These are phyloP conservation scores for Myopa tessellatipennis DNA, from an alignment of 2,888 invertebrate genomes.

Conservation along the genomic window DNA sequence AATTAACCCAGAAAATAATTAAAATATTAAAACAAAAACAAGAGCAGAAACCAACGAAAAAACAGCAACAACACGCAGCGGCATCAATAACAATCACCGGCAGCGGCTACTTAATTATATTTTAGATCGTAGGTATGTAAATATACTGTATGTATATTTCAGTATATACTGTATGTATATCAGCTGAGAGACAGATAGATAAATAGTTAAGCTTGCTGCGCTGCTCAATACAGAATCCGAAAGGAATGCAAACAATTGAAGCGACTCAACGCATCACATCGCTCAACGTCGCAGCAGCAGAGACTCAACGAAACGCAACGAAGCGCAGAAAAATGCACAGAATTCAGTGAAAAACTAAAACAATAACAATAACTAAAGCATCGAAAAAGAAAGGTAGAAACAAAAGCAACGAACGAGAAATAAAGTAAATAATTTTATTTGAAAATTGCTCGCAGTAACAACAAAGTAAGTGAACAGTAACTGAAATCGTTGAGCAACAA, in stretches of 20 bases:
- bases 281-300: background rate
- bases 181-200: constrained; percentile 14
- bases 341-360: background rate
- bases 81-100: constrained; percentile 5
- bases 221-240: background rate
- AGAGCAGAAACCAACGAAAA: background rate
- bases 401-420: background rate
- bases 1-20: constrained; percentile 18
- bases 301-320: constrained; percentile 18
- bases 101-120: constrained; percentile 18
- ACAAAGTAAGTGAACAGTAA: background rate
- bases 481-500: background rate
- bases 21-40: constrained; percentile 1
- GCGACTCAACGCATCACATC: constrained; percentile 1
- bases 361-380: background rate
- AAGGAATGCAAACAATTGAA: background rate
- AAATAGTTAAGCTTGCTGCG: background rate
- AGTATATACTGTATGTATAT: no score
- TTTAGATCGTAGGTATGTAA: background rate
- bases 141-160: no score
- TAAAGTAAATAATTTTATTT: no score
- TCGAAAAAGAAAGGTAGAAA: background rate
- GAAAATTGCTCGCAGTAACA: constrained; percentile 10
- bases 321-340: background rate
- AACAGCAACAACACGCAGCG: constrained; percentile 2